These are phyloP conservation scores for Trematomus bernacchii DNA, from an alignment of 2,797 vertebrate genomes.

Conservation along the genomic window DNA sequence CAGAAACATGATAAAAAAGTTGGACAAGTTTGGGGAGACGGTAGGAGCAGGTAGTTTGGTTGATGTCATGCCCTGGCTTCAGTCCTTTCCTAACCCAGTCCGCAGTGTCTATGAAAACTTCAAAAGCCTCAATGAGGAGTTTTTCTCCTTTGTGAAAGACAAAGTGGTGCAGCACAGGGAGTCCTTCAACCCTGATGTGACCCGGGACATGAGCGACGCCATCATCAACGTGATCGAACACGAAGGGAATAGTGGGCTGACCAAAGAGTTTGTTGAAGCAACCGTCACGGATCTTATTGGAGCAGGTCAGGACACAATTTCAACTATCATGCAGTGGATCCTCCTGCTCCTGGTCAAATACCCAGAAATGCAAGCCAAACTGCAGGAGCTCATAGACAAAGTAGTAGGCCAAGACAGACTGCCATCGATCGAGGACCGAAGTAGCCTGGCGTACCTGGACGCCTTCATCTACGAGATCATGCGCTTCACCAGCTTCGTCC, in stretches of 20 bases:
- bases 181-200: slow-evolving; percentile 78
- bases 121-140: slow-evolving; percentile 86
- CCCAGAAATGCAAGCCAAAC: slow-evolving; percentile 80
- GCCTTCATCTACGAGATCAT: slow-evolving; percentile 95
- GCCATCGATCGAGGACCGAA: slow-evolving; percentile 89
- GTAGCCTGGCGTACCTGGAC: slow-evolving; percentile 87
- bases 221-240: slow-evolving; percentile 89
- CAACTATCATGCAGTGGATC: slow-evolving; percentile 92
- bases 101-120: slow-evolving; percentile 88
- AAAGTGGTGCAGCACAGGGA: slow-evolving; percentile 87
- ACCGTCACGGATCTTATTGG: slow-evolving; percentile 96
- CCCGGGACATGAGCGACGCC: slow-evolving; percentile 88
- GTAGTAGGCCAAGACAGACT: slow-evolving; percentile 90
- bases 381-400: slow-evolving; percentile 87
- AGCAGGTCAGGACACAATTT: slow-evolving; percentile 95
- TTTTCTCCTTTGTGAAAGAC: slow-evolving; percentile 85
- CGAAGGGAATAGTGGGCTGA: slow-evolving; percentile 69
- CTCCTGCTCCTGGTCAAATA: slow-evolving; percentile 88
- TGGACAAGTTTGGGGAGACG: slow-evolving; percentile 92
- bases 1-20: slow-evolving; percentile 85
- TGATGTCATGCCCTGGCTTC: slow-evolving; percentile 96
- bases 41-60: slow-evolving; percentile 94
- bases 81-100: slow-evolving; percentile 92
- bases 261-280: slow-evolving; percentile 81
- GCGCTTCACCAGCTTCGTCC: slow-evolving; percentile 96